Conservation (phyloP, 1,140 invertebrate species). For the Meloidogyne exigua region DNA sequence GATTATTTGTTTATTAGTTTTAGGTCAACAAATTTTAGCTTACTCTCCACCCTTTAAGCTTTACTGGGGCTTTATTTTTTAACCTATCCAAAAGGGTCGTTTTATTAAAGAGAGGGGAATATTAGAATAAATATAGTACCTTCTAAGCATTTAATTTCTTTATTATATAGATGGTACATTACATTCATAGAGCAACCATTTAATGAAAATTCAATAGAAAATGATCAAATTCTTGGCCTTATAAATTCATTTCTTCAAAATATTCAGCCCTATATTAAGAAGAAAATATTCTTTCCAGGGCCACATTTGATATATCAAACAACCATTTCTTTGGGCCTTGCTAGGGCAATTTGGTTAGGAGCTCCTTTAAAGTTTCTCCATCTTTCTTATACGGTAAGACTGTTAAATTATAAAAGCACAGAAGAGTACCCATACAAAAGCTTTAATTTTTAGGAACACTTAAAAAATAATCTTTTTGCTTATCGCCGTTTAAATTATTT, state of each 20-base stretch:
- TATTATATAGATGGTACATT: conserved; percentile 16
- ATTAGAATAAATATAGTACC: too few relatives aligned
- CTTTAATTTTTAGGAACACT: conserved; percentile 7
- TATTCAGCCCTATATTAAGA: background rate
- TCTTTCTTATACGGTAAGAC: background rate
- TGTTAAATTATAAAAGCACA: background rate
- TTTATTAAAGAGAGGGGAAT: too few relatives aligned
- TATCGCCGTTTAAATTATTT: conserved; percentile 10
- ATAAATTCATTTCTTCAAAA: background rate
- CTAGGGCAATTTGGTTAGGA: conserved; percentile 15
- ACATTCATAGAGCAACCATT: background rate
- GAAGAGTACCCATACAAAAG: too few relatives aligned
- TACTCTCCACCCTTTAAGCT: too few relatives aligned
- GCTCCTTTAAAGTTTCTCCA: background rate
- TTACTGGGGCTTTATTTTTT: too few relatives aligned
- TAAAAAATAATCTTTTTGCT: background rate
- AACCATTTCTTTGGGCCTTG: conserved; percentile 1
- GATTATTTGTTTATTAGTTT: conserved; percentile 20
- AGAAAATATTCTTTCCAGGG: conserved; percentile 15
- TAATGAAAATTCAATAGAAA: conserved; percentile 6
- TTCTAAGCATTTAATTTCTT: too few relatives aligned
- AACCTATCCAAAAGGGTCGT: too few relatives aligned
- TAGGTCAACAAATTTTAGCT: background rate
- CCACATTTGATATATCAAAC: conserved; percentile 8
- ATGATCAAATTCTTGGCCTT: conserved; percentile 6